Conservation (phyloP, 1,140 invertebrate genomes). For the Sycophila sp. region DNA sequence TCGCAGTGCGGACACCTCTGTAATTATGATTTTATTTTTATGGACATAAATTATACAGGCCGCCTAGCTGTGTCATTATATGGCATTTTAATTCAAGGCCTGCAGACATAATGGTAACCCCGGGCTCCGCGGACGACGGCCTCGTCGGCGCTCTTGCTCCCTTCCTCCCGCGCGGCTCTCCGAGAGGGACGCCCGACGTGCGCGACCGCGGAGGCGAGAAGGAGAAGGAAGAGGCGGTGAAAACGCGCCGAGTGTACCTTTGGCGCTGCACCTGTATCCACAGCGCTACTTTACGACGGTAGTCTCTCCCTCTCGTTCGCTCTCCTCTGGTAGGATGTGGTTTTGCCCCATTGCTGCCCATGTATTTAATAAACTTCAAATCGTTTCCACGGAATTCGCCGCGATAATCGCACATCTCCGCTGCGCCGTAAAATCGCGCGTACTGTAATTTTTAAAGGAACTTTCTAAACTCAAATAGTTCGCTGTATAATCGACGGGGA, state of each 20-base stretch:
- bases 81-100: constrained; percentile 66
- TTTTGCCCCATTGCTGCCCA: too few species aligned
- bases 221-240: constrained; percentile 11
- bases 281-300: constrained; percentile 22
- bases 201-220: constrained; percentile 23
- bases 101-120: constrained; percentile 63
- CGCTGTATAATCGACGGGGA: too few species aligned
- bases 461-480: too few species aligned
- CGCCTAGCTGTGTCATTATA: constrained; percentile 64
- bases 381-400: too few species aligned
- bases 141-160: constrained; percentile 40
- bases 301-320: constrained; percentile 1
- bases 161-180: background rate
- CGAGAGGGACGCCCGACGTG: background rate
- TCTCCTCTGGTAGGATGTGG: too few species aligned
- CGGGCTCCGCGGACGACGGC: constrained; percentile 42
- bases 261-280: constrained; percentile 9
- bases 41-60: constrained; percentile 64
- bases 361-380: too few species aligned
- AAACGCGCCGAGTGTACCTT: background rate
- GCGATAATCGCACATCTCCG: too few species aligned
- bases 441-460: too few species aligned
- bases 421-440: too few species aligned
- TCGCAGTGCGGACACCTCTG: constrained; percentile 59
- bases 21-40: constrained; percentile 68